Evolutionary conservation across 1,140 invertebrate species (phyloP).

Genomic region (Lucilia sericata): DNA sequence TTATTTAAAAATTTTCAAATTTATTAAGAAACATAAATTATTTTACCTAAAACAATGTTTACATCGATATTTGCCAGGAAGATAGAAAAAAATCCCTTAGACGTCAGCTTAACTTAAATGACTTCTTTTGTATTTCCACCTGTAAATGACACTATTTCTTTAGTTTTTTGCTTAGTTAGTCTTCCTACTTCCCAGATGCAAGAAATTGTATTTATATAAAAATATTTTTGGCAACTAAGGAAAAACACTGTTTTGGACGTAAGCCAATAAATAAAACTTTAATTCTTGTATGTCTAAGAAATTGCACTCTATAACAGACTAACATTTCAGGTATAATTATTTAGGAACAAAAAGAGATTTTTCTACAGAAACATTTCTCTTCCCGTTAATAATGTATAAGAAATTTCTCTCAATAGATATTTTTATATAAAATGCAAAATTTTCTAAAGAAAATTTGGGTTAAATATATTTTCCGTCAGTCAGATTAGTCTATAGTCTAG

Average conservation of each 20-base stretch:
- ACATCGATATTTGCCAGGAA: neutral
- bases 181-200: neutral
- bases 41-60: constrained; percentile 25
- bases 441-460: too few relatives aligned
- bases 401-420: too few relatives aligned
- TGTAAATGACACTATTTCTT: constrained; percentile 30
- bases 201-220: constrained; percentile 25
- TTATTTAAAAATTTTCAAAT: too few relatives aligned
- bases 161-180: neutral
- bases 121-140: constrained; percentile 17
- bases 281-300: neutral
- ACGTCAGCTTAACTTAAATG: constrained; percentile 26
- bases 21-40: neutral
- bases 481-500: too few relatives aligned
- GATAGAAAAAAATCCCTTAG: neutral
- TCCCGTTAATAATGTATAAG: too few relatives aligned
- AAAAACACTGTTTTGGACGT: constrained; percentile 27
- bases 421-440: too few relatives aligned
- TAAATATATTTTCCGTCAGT: too few relatives aligned
- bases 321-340: too few relatives aligned
- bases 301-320: too few relatives aligned
- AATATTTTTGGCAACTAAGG: neutral
- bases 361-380: too few relatives aligned
- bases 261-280: constrained; percentile 38
- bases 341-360: too few relatives aligned